Percentiles rank a stretch among this genome's conserved stretches.
phyloP scores from a whole-genome alignment of 2,797 vertebrate species.

The Mormyrus proboscirostris region DNA sequence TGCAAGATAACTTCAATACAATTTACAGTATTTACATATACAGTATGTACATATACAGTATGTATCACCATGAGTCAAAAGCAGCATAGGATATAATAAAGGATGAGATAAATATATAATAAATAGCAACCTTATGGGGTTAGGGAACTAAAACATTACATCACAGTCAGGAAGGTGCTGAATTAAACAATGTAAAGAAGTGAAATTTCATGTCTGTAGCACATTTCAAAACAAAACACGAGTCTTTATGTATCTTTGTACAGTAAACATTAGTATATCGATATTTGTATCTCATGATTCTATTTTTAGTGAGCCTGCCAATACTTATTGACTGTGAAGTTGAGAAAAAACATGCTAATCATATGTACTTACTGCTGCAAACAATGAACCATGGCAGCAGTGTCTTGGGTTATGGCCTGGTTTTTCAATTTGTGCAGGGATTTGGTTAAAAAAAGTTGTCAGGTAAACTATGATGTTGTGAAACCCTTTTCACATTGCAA shows the following conservation, averaged over 20 bases:
- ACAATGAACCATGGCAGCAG: neutral
- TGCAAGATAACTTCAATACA: neutral
- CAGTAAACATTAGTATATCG: neutral
- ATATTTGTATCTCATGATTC: neutral
- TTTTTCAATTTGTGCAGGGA: neutral
- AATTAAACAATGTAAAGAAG: neutral
- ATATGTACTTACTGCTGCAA: neutral
- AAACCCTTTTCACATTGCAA: neutral
- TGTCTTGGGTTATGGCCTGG: neutral
- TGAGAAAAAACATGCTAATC: neutral
- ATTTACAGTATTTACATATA: neutral
- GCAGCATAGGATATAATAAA: neutral
- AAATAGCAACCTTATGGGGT: neutral
- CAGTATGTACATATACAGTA: neutral
- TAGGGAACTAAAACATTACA: neutral
- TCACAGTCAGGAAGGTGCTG: neutral
- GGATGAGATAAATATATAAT: neutral
- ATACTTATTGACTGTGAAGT: neutral
- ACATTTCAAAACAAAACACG: neutral
- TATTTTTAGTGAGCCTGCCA: neutral
- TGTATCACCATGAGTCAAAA: neutral
- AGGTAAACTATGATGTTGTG: neutral
- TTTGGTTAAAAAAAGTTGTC: neutral
- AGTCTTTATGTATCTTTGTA: neutral
- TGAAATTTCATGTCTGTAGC: neutral